phyloP scores from a whole-genome alignment of 1,140 invertebrate species.

The Drosophila ananassae region DNA sequence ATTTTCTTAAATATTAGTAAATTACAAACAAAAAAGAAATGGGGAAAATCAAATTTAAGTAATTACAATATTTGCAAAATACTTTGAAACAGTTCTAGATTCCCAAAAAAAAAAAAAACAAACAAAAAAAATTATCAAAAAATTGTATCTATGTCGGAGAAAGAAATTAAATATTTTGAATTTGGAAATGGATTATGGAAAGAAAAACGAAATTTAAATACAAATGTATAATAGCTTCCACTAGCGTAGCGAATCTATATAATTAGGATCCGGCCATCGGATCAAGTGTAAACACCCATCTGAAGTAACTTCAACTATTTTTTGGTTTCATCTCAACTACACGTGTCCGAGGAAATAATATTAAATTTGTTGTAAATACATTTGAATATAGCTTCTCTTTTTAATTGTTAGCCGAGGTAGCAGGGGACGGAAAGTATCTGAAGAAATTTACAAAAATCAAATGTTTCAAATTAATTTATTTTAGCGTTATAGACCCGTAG shows the following conservation, averaged over 20 bases:
- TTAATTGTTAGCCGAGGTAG: slow-evolving; percentile 21
- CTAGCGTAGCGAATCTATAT: slow-evolving; percentile 42
- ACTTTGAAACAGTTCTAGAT: slow-evolving; percentile 8
- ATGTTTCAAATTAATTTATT: slow-evolving; percentile 77
- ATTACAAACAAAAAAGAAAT: slow-evolving; percentile 1
- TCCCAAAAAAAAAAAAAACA: neutral
- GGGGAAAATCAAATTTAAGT: neutral
- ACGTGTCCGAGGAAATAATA: slow-evolving; percentile 10
- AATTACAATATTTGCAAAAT: slow-evolving; percentile 23
- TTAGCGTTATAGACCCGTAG: slow-evolving; percentile 71
- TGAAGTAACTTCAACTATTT: slow-evolving; percentile 65
- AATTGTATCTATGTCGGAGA: slow-evolving; percentile 5
- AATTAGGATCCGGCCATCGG: slow-evolving; percentile 28
- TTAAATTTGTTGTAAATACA: slow-evolving; percentile 59
- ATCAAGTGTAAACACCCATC: slow-evolving; percentile 25
- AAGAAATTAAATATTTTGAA: slow-evolving; percentile 30
- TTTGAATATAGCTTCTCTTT: slow-evolving; percentile 38
- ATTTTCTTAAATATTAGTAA: slow-evolving; percentile 23
- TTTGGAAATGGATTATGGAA: slow-evolving; percentile 17
- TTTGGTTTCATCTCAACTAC: slow-evolving; percentile 60
- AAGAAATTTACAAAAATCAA: slow-evolving; percentile 50
- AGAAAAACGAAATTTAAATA: neutral
- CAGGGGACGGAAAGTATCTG: slow-evolving; percentile 17
- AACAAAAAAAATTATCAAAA: neutral
- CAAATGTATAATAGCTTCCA: slow-evolving; percentile 66